Conservation (phyloP, 2,113 vertebrate genomes). For the Prunella himalayana region DNA sequence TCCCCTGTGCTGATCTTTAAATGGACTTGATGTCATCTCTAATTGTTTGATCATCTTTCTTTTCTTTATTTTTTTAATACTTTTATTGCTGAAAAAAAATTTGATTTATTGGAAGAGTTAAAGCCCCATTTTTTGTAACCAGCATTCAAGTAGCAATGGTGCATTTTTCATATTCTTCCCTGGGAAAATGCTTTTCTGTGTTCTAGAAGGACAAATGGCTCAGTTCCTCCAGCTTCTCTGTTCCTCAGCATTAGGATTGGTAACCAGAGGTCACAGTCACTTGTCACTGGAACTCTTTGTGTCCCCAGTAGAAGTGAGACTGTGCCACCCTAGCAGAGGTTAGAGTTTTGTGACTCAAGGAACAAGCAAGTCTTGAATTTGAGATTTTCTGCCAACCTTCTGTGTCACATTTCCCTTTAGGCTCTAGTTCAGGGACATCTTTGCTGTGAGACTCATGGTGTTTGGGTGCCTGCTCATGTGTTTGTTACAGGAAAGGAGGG, state of each 20-base stretch:
- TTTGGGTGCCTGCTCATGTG: background rate
- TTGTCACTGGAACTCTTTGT: background rate
- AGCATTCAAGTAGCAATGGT: background rate
- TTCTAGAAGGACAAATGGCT: background rate
- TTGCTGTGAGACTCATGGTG: accelerated
- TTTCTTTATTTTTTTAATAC: background rate
- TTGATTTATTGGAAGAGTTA: background rate
- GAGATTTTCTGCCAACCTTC: background rate
- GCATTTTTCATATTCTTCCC: background rate
- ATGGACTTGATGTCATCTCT: background rate
- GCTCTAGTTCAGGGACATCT: background rate
- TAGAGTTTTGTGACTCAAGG: background rate
- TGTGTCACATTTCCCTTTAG: background rate
- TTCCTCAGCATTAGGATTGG: background rate
- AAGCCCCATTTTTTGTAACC: background rate
- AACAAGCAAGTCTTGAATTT: background rate
- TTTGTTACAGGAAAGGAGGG: background rate
- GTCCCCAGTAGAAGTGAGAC: background rate
- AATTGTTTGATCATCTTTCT: background rate
- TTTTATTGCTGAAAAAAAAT: background rate
- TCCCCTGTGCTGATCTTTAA: background rate
- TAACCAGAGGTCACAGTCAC: background rate
- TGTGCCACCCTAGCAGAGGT: background rate
- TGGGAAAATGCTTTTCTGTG: background rate
- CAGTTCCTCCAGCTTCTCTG: background rate